Evolutionary conservation across 2,113 vertebrate genomes (phyloP), one percentile per base, ranked within the genome.

Genomic region (Monopterus albus): DNA sequence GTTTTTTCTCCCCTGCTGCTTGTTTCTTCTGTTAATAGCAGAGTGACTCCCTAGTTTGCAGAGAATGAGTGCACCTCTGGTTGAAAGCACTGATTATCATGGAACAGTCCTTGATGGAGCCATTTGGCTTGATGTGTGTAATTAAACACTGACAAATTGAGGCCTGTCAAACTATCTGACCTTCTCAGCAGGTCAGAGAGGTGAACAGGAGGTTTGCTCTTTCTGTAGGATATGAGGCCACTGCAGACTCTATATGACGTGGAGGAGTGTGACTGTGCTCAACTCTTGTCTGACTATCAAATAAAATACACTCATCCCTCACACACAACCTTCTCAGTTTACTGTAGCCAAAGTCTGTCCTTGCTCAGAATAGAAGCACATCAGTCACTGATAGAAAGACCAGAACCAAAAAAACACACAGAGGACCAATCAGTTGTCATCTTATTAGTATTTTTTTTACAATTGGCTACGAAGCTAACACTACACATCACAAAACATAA

Each of bases 61-160:
- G 28, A 36, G 67, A 71, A 40, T 35, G 35, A 43, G 64, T 4
- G 18, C n/a, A 18, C 39, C 9, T 29, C 42, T 59, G 78, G 66
- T 43, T 88, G 82, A 83, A 87, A 85, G 75, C 71, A 75, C 73
- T 66, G 74, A 88, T 87, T 86, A 84, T 83, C 52, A 81, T 28
- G 23, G 39, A 74, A 45, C 52, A 36, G 65, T 77, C 69, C 66
- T 78, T 75, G 78, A 85, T 84, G 77, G 82, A 85, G 82, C 82
- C 31, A 72, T 75, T 82, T 64, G 65, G 72, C 70, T 75, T 70
- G 72, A 88, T 78, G 81, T 72, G 60, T 86, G 81, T 89, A 88
- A 91, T 91, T 85, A 85, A 86, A 86, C 81, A 67, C 68, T 87
- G 86, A 85, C 79, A 86, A 78, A 31, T 68, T 42, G 70, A 83